phyloP scores from a whole-genome alignment of 1,140 invertebrate species.

The Scaptomyza montana region DNA sequence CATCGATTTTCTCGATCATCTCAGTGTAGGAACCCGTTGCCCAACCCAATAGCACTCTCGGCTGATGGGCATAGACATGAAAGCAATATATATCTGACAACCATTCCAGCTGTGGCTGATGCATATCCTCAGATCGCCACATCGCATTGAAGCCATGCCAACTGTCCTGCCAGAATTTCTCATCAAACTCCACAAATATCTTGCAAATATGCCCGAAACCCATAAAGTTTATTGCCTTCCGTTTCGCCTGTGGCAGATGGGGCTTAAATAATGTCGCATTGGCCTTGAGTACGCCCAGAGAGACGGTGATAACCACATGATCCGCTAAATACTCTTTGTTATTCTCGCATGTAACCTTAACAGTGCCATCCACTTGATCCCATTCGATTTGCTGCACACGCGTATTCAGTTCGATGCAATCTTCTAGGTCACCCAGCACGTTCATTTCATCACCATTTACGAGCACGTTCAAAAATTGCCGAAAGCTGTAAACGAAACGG shows the following conservation, averaged over 20 bases:
- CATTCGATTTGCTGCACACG: constrained; percentile 84
- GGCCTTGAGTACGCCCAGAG: constrained; percentile 89
- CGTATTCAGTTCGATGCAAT: constrained; percentile 72
- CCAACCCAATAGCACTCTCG: constrained; percentile 88
- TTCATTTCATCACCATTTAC: constrained; percentile 84
- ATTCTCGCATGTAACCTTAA: constrained; percentile 85
- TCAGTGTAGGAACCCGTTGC: constrained; percentile 85
- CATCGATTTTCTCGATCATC: constrained; percentile 85
- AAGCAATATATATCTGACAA: constrained; percentile 87
- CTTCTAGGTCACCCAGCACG: constrained; percentile 39
- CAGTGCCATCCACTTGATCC: constrained; percentile 38
- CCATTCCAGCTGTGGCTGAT: constrained; percentile 85
- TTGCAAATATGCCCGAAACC: constrained; percentile 90
- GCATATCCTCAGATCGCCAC: constrained; percentile 85
- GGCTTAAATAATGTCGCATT: constrained; percentile 85
- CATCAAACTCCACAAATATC: constrained; percentile 88
- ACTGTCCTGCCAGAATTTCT: constrained; percentile 87
- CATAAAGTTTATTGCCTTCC: constrained; percentile 86
- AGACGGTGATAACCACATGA: constrained; percentile 88
- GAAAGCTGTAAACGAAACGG: constrained; percentile 23
- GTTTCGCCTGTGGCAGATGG: constrained; percentile 86
- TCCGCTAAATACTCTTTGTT: constrained; percentile 85
- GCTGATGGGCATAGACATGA: constrained; percentile 86
- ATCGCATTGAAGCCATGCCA: constrained; percentile 84
- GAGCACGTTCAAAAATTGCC: constrained; percentile 85